Base-by-base conservation (phyloP, 1,140 invertebrate genomes). In the Planococcus citri region DNA sequence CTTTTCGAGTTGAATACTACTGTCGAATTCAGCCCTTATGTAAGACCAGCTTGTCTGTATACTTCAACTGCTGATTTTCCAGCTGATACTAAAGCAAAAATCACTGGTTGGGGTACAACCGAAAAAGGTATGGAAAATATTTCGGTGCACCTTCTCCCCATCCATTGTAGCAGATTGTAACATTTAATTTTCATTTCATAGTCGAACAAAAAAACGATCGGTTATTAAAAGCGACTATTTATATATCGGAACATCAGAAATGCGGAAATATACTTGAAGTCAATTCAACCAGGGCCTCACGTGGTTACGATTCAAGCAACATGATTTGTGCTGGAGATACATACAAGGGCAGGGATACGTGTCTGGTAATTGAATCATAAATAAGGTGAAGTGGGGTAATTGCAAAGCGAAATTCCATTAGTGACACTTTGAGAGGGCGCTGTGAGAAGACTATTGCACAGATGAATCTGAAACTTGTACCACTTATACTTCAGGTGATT, bases 301-400 rank as follows among this genome's bases (percentile, higher is more conserved):
- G 68, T 1, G 60, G 72, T 17, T 83, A 83, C 0, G 80, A 84
- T 20, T 41, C 79, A 14, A 72, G 76, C 0, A 75, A 78, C 0
- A 80, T 79, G 74, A 74, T 90, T n/a, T 90, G 88, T 75, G 88
- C 87, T 14, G 88, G 88, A 20, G 79, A 79, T 72, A 77, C 77
- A 27, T 80, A 81, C 69, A 80, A 83, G 0, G 86, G 86, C 1
- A 85, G 83, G 71, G 88, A 89, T 73, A 87, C 88, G 0, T 90
- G 88, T 74, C 86, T 88, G 80, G 87, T 88, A 78, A 73, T n/a
- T n/a, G n/a, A 41, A n/a, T n/a, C 9, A 41, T 9, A 10, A 8
- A 9, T 17, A 12, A 12, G 9, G 8, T n/a, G n/a, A n/a, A n/a
- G n/a, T n/a, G n/a, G n/a, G n/a, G n/a, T n/a, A n/a, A n/a, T n/a